phyloP scores from a whole-genome alignment of 2,888 invertebrate genomes.

The Barypeithes pellucidus region DNA sequence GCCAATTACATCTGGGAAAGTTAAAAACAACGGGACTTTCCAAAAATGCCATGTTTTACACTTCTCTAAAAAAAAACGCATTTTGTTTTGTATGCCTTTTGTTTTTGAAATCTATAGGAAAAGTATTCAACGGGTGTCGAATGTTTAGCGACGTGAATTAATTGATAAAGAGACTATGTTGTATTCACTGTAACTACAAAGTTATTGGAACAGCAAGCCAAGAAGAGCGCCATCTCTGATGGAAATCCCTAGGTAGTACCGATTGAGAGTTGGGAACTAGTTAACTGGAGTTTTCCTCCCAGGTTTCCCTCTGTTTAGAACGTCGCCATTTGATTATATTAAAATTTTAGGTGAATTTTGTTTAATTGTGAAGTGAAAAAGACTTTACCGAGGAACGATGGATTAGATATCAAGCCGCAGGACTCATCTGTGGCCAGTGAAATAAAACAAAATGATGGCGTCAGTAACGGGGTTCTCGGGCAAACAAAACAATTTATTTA shows the following conservation, averaged over 20 bases:
- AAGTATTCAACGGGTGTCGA: no score
- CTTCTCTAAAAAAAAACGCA: no score
- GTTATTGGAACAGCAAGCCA: conserved; percentile 10
- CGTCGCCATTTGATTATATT: conserved; percentile 70
- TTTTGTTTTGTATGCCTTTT: no score
- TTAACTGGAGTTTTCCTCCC: conserved; percentile 71
- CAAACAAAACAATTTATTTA: conserved; percentile 56
- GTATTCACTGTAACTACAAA: neutral
- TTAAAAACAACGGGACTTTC: no score
- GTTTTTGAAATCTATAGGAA: no score
- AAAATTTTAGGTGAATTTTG: conserved; percentile 63
- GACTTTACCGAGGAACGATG: conserved; percentile 52
- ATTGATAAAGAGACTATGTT: no score
- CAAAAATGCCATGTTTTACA: no score
- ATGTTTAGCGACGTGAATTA: no score
- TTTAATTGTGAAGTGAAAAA: conserved; percentile 61
- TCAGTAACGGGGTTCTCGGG: conserved; percentile 59
- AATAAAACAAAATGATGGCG: conserved; percentile 62
- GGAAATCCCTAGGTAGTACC: conserved; percentile 31
- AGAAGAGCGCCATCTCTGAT: conserved; percentile 41
- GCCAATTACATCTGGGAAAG: no score
- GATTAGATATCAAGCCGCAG: conserved; percentile 54
- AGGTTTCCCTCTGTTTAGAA: conserved; percentile 70
- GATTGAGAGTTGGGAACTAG: conserved; percentile 62
- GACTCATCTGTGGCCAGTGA: conserved; percentile 57